These are phyloP conservation scores for Drosophila grimshawi DNA, from an alignment of 1,140 invertebrate genomes.

Conservation along the genomic window DNA sequence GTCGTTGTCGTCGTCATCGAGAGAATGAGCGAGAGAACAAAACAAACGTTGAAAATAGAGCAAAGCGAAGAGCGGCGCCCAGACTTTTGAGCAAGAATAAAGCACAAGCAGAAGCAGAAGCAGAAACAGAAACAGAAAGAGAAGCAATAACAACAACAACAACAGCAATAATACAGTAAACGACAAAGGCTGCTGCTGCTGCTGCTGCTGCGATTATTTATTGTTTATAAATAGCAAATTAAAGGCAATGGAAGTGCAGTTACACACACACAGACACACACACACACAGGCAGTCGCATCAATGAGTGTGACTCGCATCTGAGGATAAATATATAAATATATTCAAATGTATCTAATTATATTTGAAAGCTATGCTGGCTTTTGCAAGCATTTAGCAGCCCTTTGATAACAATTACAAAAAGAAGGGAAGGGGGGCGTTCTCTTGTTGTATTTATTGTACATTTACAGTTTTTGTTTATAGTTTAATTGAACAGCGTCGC, in stretches of 20 bases:
- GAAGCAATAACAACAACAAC: conserved; percentile 16
- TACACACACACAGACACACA: conserved; percentile 31
- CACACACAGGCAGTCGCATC: conserved; percentile 19
- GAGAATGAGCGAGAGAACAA: conserved; percentile 46
- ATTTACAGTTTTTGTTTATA: conserved; percentile 37
- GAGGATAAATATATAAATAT: conserved; percentile 38
- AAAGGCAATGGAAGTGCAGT: conserved; percentile 43
- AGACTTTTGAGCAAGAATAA: conserved; percentile 3
- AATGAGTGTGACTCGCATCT: conserved; percentile 34
- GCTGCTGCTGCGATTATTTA: conserved; percentile 15
- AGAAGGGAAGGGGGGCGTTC: neutral
- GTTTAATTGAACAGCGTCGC: conserved; percentile 27
- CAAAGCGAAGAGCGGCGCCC: conserved; percentile 33
- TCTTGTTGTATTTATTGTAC: conserved; percentile 29
- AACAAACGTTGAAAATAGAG: conserved; percentile 50
- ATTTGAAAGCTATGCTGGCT: conserved; percentile 31
- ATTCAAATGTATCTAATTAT: neutral
- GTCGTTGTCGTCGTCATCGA: neutral
- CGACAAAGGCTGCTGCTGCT: neutral
- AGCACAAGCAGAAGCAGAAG: too few relatives aligned
- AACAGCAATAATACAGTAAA: conserved; percentile 8
- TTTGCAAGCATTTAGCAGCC: neutral
- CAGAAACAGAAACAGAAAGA: neutral
- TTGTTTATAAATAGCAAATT: conserved; percentile 73
- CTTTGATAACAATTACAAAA: conserved; percentile 28